Evolutionary conservation across 2,113 vertebrate genomes (phyloP).

Genomic region (Paramisgurnus dabryanus): DNA sequence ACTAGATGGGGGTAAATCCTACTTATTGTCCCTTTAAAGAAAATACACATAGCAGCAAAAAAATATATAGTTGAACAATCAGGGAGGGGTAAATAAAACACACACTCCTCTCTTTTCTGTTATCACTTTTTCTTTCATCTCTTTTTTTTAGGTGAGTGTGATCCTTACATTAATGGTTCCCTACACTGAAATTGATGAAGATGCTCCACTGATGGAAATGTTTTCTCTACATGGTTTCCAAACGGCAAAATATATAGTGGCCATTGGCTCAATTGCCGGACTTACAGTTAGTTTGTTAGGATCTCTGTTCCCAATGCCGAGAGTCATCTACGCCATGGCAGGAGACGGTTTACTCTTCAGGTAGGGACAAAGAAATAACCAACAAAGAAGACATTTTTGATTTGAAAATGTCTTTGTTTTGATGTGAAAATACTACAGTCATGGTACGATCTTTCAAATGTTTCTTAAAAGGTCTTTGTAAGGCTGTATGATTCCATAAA

Average conservation of each 20-base stretch:
- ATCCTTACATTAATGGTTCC: constrained; percentile 96
- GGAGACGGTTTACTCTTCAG: constrained; percentile 96
- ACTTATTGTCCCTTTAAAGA: too few relatives aligned
- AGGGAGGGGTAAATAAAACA: background rate
- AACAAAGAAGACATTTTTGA: too few relatives aligned
- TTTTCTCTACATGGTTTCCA: constrained; percentile 88
- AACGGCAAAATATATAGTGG: constrained; percentile 91
- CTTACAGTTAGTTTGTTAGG: constrained; percentile 93
- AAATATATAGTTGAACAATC: background rate
- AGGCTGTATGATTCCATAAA: too few relatives aligned
- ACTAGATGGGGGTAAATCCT: too few relatives aligned
- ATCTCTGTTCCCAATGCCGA: constrained; percentile 96
- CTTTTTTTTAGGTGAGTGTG: constrained; percentile 84
- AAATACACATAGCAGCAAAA: too few relatives aligned
- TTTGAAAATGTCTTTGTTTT: background rate
- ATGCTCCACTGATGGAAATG: constrained; percentile 98
- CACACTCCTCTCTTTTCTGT: background rate
- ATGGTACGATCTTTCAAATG: too few relatives aligned
- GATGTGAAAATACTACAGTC: too few relatives aligned
- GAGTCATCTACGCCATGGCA: constrained; percentile 97
- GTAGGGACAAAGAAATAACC: constrained; percentile 69
- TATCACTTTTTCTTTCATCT: background rate
- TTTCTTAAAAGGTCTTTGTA: too few relatives aligned
- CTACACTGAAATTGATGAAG: constrained; percentile 87
- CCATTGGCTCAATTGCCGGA: constrained; percentile 91